A percentile compares a stretch with the other conserved stretches of the same genome.
These are phyloP conservation scores for Pangasius krempfi DNA, from an alignment of 2,797 vertebrate species.

Conservation along the genomic window DNA sequence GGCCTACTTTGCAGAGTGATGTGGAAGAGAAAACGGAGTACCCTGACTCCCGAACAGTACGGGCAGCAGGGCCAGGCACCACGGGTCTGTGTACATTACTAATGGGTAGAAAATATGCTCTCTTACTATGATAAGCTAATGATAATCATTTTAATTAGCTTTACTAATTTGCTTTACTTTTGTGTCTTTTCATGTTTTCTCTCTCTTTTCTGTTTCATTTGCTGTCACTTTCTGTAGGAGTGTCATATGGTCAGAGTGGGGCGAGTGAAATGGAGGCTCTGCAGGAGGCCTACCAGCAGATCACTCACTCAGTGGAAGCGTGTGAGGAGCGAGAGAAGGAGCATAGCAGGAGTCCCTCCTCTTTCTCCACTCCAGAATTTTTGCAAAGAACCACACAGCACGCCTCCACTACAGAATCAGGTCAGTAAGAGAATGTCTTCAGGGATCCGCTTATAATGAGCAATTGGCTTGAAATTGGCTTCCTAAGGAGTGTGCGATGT, in stretches of 20 bases:
- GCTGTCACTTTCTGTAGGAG: conserved; percentile 54
- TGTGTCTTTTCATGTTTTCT: neutral
- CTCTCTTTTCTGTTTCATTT: conserved; percentile 14
- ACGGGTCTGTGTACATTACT: conserved; percentile 23
- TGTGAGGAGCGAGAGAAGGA: conserved; percentile 62
- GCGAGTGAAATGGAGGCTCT: conserved; percentile 85
- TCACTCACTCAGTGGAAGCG: conserved; percentile 75
- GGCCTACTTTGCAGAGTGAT: conserved; percentile 29
- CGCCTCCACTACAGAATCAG: conserved; percentile 81
- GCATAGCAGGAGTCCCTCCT: conserved; percentile 47
- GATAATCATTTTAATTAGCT: neutral
- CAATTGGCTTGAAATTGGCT: neutral
- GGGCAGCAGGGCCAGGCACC: conserved; percentile 69
- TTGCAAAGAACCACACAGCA: conserved; percentile 69
- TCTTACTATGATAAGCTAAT: neutral
- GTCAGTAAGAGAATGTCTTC: conserved; percentile 62
- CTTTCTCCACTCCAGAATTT: conserved; percentile 61
- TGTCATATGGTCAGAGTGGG: conserved; percentile 75
- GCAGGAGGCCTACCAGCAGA: conserved; percentile 81
- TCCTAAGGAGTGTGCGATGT: neutral
- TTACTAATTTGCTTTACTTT: neutral
- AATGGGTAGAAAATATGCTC: neutral
- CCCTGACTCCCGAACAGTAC: conserved; percentile 56
- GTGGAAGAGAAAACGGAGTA: conserved; percentile 49
- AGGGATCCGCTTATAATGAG: conserved; percentile 7